Evolutionary conservation across 2,113 vertebrate species (phyloP).

Genomic region (Onychostruthus taczanowskii): DNA sequence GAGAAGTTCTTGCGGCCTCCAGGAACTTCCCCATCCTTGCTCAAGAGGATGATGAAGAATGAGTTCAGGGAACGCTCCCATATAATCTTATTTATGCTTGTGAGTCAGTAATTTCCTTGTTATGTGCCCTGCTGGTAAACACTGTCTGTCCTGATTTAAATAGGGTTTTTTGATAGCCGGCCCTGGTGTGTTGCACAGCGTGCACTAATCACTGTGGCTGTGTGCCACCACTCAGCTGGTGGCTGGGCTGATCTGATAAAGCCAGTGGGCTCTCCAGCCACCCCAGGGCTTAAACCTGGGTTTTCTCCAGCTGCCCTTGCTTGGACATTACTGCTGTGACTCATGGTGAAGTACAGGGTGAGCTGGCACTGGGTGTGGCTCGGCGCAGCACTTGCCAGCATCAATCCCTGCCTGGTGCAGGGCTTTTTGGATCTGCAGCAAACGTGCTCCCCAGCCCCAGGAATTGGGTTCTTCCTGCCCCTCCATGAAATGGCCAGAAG

Average conservation of each 20-base stretch:
- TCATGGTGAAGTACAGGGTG: background rate
- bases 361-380: conserved; percentile 32
- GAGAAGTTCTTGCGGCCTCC: background rate
- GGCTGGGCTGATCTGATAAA: background rate
- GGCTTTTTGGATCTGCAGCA: background rate
- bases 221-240: background rate
- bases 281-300: fast-evolving
- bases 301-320: background rate
- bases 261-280: background rate
- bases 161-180: background rate
- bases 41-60: conserved; percentile 44
- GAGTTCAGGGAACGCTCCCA: conserved; percentile 30
- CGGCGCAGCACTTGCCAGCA: fast-evolving
- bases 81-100: conserved; percentile 23
- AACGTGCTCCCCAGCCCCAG: fast-evolving
- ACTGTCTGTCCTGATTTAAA: conserved; percentile 1
- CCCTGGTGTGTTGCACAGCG: background rate
- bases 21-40: conserved; percentile 31
- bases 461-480: background rate
- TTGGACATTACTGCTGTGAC: background rate
- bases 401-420: background rate
- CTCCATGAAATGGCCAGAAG: background rate
- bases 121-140: conserved; percentile 34
- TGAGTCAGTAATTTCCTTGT: conserved; percentile 49
- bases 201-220: background rate